These are phyloP conservation scores for Manis pentadactyla DNA, from an alignment of 2,797 vertebrate species.

Conservation along the genomic window DNA sequence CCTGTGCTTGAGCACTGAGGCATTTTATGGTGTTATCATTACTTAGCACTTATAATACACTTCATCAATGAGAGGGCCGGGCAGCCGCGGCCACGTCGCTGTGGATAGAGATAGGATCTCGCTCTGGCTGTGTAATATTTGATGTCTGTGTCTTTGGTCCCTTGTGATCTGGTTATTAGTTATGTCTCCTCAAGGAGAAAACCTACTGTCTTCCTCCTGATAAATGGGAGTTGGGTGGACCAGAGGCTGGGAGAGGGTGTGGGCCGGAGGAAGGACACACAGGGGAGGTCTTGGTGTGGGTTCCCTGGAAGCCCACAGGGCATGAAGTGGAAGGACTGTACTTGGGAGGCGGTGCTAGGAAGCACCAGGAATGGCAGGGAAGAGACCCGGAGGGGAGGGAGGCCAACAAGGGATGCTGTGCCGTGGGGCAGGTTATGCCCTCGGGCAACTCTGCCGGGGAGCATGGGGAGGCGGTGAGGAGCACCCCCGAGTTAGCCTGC, in stretches of 20 bases:
- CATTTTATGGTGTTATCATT: conserved; percentile 68
- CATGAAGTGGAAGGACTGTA: fast-evolving
- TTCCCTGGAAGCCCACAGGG: fast-evolving
- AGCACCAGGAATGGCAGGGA: neutral
- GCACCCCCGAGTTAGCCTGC: neutral
- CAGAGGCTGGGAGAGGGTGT: fast-evolving
- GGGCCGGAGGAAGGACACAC: neutral
- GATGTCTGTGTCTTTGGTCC: conserved; percentile 30
- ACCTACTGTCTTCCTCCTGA: neutral
- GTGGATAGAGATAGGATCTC: neutral
- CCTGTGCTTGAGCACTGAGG: conserved; percentile 23
- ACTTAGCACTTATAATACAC: conserved; percentile 65
- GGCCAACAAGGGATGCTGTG: fast-evolving
- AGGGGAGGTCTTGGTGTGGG: too few species aligned
- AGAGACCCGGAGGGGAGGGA: fast-evolving
- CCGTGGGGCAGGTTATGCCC: fast-evolving
- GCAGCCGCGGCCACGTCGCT: fast-evolving
- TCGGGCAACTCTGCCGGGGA: fast-evolving
- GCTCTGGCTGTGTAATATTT: neutral
- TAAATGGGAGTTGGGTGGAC: neutral
- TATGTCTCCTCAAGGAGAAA: conserved; percentile 25
- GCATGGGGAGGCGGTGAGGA: fast-evolving
- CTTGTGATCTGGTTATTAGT: conserved; percentile 49
- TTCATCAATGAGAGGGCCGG: conserved; percentile 62
- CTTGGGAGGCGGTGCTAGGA: too few species aligned